Evolutionary conservation across 2,888 invertebrate genomes (phyloP), one percentile per base, ranked within the genome.

Genomic region (Drosophila dives): DNA sequence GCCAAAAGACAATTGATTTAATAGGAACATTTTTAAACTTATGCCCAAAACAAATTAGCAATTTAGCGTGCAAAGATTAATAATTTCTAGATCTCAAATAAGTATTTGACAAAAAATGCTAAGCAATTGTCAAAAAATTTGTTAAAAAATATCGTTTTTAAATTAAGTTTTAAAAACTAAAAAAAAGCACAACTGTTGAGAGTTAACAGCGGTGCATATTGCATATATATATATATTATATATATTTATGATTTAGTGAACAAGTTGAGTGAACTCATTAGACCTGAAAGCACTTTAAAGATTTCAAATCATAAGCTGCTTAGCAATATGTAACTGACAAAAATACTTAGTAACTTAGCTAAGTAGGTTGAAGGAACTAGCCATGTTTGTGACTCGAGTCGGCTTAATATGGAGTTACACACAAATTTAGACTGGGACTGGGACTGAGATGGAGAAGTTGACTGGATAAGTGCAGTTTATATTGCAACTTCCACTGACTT

Each of bases 291-390:
- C 65, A 81, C 69, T 79, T 79, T 72, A 65, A 67, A 72, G 71
- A 75, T 71, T 75, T 64, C 61, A 73, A 74, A 75, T 81, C 71
- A 74, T 89, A 84, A 89, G 89, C 84, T 36, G 84, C 89, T 84
- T 84, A 89, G 62, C 81, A 60, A 70, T 74, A 79, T 81, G 71
- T 51, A 75, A 72, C 66, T 63, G 33, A 61, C 64, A 72, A 68
- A 72, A 65, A 80, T 61, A 72, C 38, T 29, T 65, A 63, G 29
- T 29, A 29, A 5, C 29, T 29, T n/a, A n/a, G 29, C 56, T 15
- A 34, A 36, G 62, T 62, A 75, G 66, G 59, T 51, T 56, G 63
- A 29, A 55, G 64, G 63, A 49, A 60, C 68, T 69, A 82, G 50
- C 53, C 55, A 56, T 62, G 61, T 66, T 58, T 77, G 65, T 63